Evolutionary conservation across 2,113 vertebrate genomes (phyloP).

Genomic region (zebrafish (Danio rerio)): GRCz12tu NC_133184.1:45656001-45656500

Average conservation of each 20-base stretch:
- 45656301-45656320: neutral
- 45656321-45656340: neutral
- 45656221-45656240: neutral
- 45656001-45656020: neutral
- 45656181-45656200: conserved; percentile 36
- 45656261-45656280: neutral
- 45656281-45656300: neutral
- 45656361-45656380: neutral
- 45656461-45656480: no score
- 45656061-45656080: conserved; percentile 40
- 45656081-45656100: conserved; percentile 34
- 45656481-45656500: no score
- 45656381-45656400: no score
- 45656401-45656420: neutral
- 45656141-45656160: conserved; percentile 51
- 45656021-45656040: conserved; percentile 34
- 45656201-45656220: conserved; percentile 36
- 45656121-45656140: conserved; percentile 53
- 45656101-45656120: conserved; percentile 23
- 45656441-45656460: no score
- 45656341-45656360: neutral
- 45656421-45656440: neutral
- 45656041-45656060: conserved; percentile 27
- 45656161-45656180: conserved; percentile 16
- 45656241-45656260: neutral